Evolutionary conservation across 2,113 vertebrate species (phyloP), one percentile per base, ranked within the genome.

Genomic region (Rhinoderma darwinii): DNA sequence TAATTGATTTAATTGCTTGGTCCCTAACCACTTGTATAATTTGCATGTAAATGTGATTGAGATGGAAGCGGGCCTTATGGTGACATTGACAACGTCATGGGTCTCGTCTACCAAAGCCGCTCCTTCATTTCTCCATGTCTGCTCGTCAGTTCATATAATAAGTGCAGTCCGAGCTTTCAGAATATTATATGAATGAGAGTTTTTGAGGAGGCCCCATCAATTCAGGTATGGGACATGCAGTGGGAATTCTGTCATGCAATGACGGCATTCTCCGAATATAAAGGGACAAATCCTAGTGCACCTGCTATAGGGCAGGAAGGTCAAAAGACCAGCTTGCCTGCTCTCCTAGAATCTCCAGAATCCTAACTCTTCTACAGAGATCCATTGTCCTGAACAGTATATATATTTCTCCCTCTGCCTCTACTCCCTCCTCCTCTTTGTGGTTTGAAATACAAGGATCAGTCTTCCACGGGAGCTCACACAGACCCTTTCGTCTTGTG

Each of bases 391-490:
- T 61, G 11, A 30, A 44, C 44, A 75, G 72, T 75, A 86, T 86
- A 86, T 86, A 81, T 73, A 82, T n/a, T 81, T 81, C 54, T 76
- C 83, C 27, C 59, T 86, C 75, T 61, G 37, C 39, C 41, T 73
- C 77, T 72, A 6, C 85, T 56, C 61, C 84, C 77, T 39, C 85
- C 77, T 80, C 47, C 84, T 68, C 63, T 74, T 43, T 86, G 85
- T 82, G 85, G 85, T 86, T 61, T 81, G 37, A 81, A 86, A 82
- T 51, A 32, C 47, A 86, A 81, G 85, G 85, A 86, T 82, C 77
- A 56, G 85, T 78, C 77, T 73, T 70, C 50, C 76, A 81, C 85
- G 41, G 73, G 77, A 81, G 77, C 85, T 73, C 50, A 81, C 77
- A 86, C 77, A 82, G 77, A 37, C 77, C 77, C 77, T 86, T 86